Conservation (phyloP, 2,888 invertebrate genomes). For the Eupithecia exiguata region DNA sequence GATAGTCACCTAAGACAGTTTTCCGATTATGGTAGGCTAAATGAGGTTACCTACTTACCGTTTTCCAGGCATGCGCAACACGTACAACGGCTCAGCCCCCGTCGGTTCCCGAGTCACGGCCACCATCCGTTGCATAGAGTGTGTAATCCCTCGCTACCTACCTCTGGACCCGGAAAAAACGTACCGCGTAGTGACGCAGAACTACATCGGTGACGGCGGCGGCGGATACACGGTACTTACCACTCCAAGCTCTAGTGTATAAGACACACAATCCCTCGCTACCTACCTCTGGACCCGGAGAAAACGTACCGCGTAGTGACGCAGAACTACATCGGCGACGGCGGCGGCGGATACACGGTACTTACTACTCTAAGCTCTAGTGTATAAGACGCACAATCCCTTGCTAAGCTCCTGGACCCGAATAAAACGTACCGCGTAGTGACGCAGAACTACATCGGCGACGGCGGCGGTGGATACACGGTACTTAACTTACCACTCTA, state of each 20-base stretch:
- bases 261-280: slow-evolving; percentile 76
- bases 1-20: too few species aligned
- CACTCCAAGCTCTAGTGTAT: background rate
- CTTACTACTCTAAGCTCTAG: background rate
- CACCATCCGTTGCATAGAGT: slow-evolving; percentile 85
- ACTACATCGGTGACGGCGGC: slow-evolving; percentile 87
- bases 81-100: slow-evolving; percentile 85
- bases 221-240: slow-evolving; percentile 85
- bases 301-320: slow-evolving; percentile 85
- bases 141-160: slow-evolving; percentile 85
- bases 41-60: too few species aligned
- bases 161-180: slow-evolving; percentile 80
- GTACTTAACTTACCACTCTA: too few species aligned
- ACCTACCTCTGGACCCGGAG: slow-evolving; percentile 81
- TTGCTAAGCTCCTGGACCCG: slow-evolving; percentile 81
- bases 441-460: slow-evolving; percentile 82
- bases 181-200: slow-evolving; percentile 86
- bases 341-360: slow-evolving; percentile 88
- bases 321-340: slow-evolving; percentile 85
- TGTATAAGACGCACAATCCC: slow-evolving; percentile 70
- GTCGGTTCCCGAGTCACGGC: slow-evolving; percentile 84
- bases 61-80: slow-evolving; percentile 83
- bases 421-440: slow-evolving; percentile 56
- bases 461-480: slow-evolving; percentile 82
- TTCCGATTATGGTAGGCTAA: too few species aligned